Conservation (phyloP, 1,140 invertebrate genomes). For the Harpegnathos saltator region DNA sequence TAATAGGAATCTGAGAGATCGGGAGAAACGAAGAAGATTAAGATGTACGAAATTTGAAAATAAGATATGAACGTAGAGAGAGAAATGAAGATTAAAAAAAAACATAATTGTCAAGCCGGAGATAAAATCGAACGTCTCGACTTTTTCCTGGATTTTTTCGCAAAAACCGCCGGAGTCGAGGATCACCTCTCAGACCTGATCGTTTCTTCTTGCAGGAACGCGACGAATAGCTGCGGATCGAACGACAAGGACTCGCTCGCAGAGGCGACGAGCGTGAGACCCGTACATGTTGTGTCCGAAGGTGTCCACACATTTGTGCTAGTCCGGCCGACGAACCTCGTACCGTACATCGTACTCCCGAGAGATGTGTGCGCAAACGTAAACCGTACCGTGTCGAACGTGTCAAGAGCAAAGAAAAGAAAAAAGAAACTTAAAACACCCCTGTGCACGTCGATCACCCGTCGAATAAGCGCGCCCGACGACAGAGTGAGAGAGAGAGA, state of each 20-base stretch:
- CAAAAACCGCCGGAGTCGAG: too few species aligned
- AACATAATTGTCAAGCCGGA: too few species aligned
- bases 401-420: constrained; percentile 11
- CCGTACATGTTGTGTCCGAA: constrained; percentile 30
- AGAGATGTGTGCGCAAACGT: constrained; percentile 41
- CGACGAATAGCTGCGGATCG: constrained; percentile 19
- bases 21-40: too few species aligned
- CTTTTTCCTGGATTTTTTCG: too few species aligned
- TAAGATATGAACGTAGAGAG: too few species aligned
- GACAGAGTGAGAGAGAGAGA: too few species aligned
- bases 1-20: too few species aligned
- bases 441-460: constrained; percentile 45
- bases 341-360: constrained; percentile 37
- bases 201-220: constrained; percentile 58
- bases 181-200: not conserved
- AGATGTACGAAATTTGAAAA: too few species aligned
- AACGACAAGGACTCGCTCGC: constrained; percentile 8
- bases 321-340: constrained; percentile 61
- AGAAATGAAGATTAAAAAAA: too few species aligned
- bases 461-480: constrained; percentile 51
- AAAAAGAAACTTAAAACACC: constrained; percentile 10
- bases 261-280: constrained; percentile 7
- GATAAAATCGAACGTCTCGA: too few species aligned
- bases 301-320: constrained; percentile 54
- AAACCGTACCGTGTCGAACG: constrained; percentile 33